Percentiles rank a stretch among this genome's conserved stretches.
Evolutionary conservation across 2,888 invertebrate genomes (phyloP).

Genomic region (Pardosa pseudoannulata): DNA sequence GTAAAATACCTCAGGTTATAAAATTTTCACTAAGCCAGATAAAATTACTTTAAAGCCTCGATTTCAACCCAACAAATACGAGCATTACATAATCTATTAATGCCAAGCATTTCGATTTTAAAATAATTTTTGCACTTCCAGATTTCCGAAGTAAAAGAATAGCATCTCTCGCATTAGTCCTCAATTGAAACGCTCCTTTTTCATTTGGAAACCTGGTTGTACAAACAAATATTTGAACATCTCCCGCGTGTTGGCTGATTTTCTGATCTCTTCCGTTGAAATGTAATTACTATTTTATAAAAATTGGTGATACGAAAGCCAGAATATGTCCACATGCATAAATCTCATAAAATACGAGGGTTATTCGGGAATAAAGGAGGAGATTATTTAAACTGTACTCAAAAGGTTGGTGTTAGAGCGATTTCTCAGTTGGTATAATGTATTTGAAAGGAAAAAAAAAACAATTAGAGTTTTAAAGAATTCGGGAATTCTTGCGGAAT

Average conservation of each 20-base stretch:
- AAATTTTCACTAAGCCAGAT: conserved; percentile 15
- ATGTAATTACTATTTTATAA: conserved; percentile 16
- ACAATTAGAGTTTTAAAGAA: background rate
- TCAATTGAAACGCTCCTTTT: conserved; percentile 2
- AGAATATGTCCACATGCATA: conserved; percentile 11
- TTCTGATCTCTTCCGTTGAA: background rate
- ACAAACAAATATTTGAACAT: conserved; percentile 15
- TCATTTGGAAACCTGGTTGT: conserved; percentile 12
- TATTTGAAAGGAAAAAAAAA: background rate
- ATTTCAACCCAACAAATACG: background rate
- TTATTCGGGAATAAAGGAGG: background rate
- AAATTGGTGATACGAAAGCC: conserved; percentile 7
- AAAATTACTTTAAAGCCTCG: conserved; percentile 16
- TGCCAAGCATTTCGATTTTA: background rate
- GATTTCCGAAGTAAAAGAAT: background rate
- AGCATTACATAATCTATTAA: conserved; percentile 6
- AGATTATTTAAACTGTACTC: conserved; percentile 10
- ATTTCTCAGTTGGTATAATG: background rate
- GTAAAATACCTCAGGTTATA: background rate
- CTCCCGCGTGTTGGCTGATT: conserved; percentile 1
- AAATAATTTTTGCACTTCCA: conserved; percentile 5
- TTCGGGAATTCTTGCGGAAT: background rate
- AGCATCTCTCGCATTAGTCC: background rate
- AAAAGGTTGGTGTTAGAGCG: background rate
- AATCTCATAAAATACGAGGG: conserved; percentile 1